Base-by-base conservation (phyloP, 2,888 invertebrate species). In the Synergus itoensis region DNA sequence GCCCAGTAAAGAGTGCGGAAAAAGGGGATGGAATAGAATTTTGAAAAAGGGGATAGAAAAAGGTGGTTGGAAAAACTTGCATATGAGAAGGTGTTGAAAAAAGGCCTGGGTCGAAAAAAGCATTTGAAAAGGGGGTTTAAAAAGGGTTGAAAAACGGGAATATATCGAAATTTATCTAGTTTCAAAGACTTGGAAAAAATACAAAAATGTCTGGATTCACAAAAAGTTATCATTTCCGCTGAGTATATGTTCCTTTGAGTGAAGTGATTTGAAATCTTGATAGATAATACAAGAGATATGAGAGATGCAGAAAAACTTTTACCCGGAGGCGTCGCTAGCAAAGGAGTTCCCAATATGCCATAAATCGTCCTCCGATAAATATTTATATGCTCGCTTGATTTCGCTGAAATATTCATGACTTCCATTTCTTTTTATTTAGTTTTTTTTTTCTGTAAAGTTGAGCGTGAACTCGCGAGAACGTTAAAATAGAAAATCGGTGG, bases 351-450 rank as follows among this genome's bases (percentile, higher is more conserved):
- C 79, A 77, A 82, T 82, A 63, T 77, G 76, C 76, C 79, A 82
- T 82, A 79, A 79, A 80, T 82, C 79, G 78, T 78, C 64, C 76
- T 76, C 64, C 73, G 82, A 80, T 82, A 82, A 80, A 80, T 82
- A 82, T 80, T 77, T 80, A 80, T 80, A 79, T 75, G 16, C 64
- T 62, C 43, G 73, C 67, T 82, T 79, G 80, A 82, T 82, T 82
- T 77, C 80, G 78, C 60, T 82, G 78, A 82, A 82, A 82, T 80
- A 82, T 82, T 80, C 80, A 80, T 80, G 78, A 80, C 48, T 53
- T 73, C 21, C 48, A 73, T 73, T 73, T 53, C 69, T 53, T 48
- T 73, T 73, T 73, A 53, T 45, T 73, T 53, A 53, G 53, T 73
- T 73, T 73, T 67, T 73, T 67, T 67, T 73, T 73, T 73, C 69